Conservation (phyloP, 2,888 invertebrate species). For the Clitarchus hookeri region DNA sequence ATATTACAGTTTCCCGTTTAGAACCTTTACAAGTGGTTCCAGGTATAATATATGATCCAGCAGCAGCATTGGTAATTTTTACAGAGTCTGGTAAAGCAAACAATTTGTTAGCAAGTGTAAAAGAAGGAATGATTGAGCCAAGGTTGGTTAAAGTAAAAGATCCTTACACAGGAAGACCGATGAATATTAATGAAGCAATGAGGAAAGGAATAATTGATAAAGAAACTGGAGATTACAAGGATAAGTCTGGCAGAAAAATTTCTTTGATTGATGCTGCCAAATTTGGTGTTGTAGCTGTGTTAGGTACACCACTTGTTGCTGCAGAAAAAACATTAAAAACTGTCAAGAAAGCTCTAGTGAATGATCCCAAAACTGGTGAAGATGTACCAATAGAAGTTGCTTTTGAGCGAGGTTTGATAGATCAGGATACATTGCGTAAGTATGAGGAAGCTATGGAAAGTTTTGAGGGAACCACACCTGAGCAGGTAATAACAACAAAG, state of each 20-base stretch:
- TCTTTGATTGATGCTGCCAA: constrained; percentile 75
- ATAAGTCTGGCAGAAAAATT: constrained; percentile 68
- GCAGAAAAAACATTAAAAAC: constrained; percentile 71
- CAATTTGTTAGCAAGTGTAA: constrained; percentile 75
- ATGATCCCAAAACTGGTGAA: constrained; percentile 79
- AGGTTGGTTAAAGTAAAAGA: constrained; percentile 72
- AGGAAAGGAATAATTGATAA: constrained; percentile 74
- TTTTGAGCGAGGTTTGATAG: constrained; percentile 74
- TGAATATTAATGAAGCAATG: constrained; percentile 76
- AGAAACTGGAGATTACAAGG: constrained; percentile 69
- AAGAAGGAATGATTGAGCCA: constrained; percentile 72
- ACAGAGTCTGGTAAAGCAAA: constrained; percentile 72
- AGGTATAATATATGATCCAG: constrained; percentile 78
- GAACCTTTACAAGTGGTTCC: constrained; percentile 75
- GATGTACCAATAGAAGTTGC: constrained; percentile 81
- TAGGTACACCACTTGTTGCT: constrained; percentile 75
- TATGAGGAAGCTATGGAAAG: constrained; percentile 31
- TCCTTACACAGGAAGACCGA: constrained; percentile 67
- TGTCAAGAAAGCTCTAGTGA: constrained; percentile 60
- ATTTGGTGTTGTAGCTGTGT: constrained; percentile 74
- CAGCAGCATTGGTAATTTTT: constrained; percentile 73
- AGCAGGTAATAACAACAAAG: constrained; percentile 43
- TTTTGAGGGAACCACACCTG: constrained; percentile 37
- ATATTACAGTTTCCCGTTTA: constrained; percentile 52
- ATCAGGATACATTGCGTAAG: constrained; percentile 43